These are phyloP conservation scores for Phragmatobia fuliginosa DNA, from an alignment of 2,888 invertebrate species.

Conservation along the genomic window DNA sequence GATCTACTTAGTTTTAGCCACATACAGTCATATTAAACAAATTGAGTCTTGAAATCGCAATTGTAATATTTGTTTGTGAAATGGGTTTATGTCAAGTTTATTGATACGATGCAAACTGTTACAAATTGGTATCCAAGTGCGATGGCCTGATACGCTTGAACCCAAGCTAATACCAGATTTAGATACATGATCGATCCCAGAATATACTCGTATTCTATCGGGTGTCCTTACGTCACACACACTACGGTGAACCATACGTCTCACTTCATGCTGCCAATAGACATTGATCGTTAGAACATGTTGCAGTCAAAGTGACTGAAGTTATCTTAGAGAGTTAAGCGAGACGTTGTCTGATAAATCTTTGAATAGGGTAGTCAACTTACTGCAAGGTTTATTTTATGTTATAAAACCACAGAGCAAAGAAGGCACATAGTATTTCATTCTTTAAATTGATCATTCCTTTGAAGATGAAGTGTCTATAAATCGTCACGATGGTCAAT, in stretches of 20 bases:
- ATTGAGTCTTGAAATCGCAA: too few relatives aligned
- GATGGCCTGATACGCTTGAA: slow-evolving; percentile 15
- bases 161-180: slow-evolving; percentile 32
- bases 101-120: background rate
- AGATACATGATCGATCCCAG: slow-evolving; percentile 37
- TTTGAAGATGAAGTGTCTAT: too few relatives aligned
- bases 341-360: background rate
- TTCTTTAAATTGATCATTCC: background rate
- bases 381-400: too few relatives aligned
- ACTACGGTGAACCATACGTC: slow-evolving; percentile 24
- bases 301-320: slow-evolving; percentile 10
- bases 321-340: background rate
- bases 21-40: too few relatives aligned
- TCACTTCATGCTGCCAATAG: slow-evolving; percentile 19
- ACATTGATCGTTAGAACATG: slow-evolving; percentile 17
- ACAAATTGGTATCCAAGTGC: background rate
- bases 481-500: too few relatives aligned
- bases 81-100: background rate
- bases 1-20: too few relatives aligned
- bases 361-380: background rate
- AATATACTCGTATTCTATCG: slow-evolving; percentile 16
- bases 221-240: slow-evolving; percentile 19
- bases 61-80: background rate
- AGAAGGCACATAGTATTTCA: too few relatives aligned
- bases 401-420: too few relatives aligned